Conservation (phyloP, 2,113 vertebrate species). For the Cygnus atratus region DNA sequence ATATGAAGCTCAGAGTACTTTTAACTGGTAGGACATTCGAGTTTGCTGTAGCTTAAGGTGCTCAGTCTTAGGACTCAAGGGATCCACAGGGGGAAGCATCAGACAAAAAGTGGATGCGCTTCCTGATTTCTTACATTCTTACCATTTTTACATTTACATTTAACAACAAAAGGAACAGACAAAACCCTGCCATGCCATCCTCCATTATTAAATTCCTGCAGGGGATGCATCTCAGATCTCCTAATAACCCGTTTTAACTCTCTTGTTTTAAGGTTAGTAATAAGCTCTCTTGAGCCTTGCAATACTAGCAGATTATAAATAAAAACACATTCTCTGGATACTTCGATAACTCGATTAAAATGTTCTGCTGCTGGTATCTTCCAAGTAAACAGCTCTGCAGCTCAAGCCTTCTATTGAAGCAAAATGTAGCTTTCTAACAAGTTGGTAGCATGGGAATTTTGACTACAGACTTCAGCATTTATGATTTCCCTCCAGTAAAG, state of each 20-base stretch:
- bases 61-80: neutral
- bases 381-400: conserved; percentile 24
- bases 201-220: conserved; percentile 60
- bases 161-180: neutral
- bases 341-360: conserved; percentile 38
- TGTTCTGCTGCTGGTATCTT: conserved; percentile 19
- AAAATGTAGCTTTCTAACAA: neutral
- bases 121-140: conserved; percentile 55
- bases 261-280: conserved; percentile 10
- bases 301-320: conserved; percentile 50
- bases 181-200: neutral
- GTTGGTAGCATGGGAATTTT: neutral
- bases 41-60: neutral
- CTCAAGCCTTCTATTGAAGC: neutral
- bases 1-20: neutral
- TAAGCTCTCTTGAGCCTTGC: conserved; percentile 45
- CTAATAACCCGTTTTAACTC: conserved; percentile 16
- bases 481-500: neutral
- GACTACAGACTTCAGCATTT: neutral
- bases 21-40: neutral
- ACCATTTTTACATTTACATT: conserved; percentile 35
- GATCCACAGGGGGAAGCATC: neutral
- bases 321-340: conserved; percentile 64
- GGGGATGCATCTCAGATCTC: neutral
- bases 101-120: neutral